These are phyloP conservation scores for Cichlasoma orientale DNA, from an alignment of 2,797 vertebrate species.

Conservation along the genomic window DNA sequence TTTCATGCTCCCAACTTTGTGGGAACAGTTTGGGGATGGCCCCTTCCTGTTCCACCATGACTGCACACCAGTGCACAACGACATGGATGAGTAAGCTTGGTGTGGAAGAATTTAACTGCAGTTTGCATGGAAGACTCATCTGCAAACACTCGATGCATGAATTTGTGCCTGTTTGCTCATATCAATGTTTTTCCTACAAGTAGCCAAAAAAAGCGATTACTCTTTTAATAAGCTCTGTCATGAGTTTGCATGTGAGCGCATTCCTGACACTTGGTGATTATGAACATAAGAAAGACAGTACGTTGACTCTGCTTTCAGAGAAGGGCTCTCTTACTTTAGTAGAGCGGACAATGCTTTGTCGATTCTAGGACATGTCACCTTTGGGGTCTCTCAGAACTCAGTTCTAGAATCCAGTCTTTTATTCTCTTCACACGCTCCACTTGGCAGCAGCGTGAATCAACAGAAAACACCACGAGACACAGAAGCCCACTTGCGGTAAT, in stretches of 20 bases:
- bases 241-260: not conserved
- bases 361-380: conserved; percentile 63
- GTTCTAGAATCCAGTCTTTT: conserved; percentile 47
- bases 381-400: conserved; percentile 59
- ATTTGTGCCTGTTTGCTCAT: not conserved
- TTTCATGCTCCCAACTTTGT: no score
- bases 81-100: no score
- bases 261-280: not conserved
- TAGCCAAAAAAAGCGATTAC: not conserved
- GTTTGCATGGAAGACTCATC: not conserved
- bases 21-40: no score
- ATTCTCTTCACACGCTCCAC: conserved; percentile 55
- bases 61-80: no score
- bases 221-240: not conserved
- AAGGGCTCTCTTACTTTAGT: conserved; percentile 25
- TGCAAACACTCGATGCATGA: not conserved
- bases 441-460: conserved; percentile 70
- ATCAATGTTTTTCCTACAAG: not conserved
- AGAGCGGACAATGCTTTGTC: conserved; percentile 65
- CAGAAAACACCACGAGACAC: conserved; percentile 36
- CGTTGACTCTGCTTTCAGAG: conserved; percentile 20
- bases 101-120: no score
- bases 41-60: no score
- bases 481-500: conserved; percentile 30
- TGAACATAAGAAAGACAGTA: not conserved